Evolutionary conservation across 2,888 invertebrate genomes (phyloP).

Genomic region (Leucophenga maculata): DNA sequence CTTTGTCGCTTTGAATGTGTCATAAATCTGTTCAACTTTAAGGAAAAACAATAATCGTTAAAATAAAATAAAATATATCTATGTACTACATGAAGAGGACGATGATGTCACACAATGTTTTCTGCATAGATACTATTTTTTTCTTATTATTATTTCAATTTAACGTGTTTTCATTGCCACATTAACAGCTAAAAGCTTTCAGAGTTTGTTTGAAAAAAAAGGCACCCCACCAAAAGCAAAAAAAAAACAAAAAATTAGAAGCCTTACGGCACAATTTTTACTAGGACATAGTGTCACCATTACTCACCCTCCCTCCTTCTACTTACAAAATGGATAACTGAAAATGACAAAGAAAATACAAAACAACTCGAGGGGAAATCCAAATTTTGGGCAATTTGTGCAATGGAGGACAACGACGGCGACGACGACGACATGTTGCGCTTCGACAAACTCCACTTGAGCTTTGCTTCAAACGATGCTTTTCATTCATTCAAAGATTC

Average conservation of each 20-base stretch:
- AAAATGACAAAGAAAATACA: slow-evolving; percentile 6
- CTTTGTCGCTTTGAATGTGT: no score
- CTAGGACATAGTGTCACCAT: background rate
- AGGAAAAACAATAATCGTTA: no score
- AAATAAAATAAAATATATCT: no score
- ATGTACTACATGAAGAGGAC: no score
- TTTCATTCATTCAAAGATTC: background rate
- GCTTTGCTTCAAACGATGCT: slow-evolving; percentile 45
- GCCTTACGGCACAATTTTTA: slow-evolving; percentile 22
- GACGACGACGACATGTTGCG: slow-evolving; percentile 24
- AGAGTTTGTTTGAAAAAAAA: slow-evolving; percentile 49
- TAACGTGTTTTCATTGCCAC: slow-evolving; percentile 66
- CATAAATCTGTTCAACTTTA: no score
- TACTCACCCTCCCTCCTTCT: slow-evolving; percentile 44
- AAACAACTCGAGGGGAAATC: background rate
- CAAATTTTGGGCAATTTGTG: no score
- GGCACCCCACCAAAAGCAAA: slow-evolving; percentile 15
- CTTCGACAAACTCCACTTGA: slow-evolving; percentile 63
- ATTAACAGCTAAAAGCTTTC: slow-evolving; percentile 65
- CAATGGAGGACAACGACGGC: no score
- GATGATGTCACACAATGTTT: slow-evolving; percentile 32
- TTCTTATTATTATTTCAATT: slow-evolving; percentile 61
- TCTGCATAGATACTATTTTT: slow-evolving; percentile 48
- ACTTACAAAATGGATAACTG: background rate
- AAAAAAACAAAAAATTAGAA: slow-evolving; percentile 14